These are phyloP conservation scores for Drosophila anomalata DNA, from an alignment of 2,888 invertebrate genomes.

Conservation along the genomic window DNA sequence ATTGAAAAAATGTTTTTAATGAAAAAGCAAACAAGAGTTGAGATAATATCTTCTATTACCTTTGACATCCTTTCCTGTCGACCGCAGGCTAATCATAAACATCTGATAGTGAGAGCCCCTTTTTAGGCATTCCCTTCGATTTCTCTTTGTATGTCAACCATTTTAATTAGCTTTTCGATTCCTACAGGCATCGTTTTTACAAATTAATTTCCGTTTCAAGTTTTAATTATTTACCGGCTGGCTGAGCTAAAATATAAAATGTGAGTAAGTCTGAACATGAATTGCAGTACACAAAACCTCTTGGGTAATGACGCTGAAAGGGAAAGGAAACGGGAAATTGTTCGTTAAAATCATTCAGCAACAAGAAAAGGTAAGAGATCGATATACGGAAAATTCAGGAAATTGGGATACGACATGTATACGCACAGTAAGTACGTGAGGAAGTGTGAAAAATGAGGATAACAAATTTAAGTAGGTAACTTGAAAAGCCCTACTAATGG, in stretches of 20 bases:
- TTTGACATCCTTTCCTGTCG: background rate
- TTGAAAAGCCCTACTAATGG: constrained; percentile 8
- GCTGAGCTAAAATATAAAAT: constrained; percentile 7
- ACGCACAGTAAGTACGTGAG: background rate
- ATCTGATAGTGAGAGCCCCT: background rate
- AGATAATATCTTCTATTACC: background rate
- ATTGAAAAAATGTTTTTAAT: constrained; percentile 32
- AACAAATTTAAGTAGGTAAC: background rate
- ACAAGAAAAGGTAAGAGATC: background rate
- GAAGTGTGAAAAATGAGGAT: background rate
- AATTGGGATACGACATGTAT: background rate
- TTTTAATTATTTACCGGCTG: constrained; percentile 32
- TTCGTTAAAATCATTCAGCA: constrained; percentile 58
- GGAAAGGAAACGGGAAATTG: constrained; percentile 68
- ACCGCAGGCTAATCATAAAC: background rate
- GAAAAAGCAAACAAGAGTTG: background rate
- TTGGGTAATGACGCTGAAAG: constrained; percentile 26
- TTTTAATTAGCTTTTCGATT: constrained; percentile 24
- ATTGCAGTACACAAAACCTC: background rate
- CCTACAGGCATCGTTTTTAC: constrained; percentile 50
- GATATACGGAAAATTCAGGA: background rate
- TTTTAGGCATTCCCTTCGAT: constrained; percentile 2
- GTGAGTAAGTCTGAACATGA: constrained; percentile 18
- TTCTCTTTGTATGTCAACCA: constrained; percentile 22
- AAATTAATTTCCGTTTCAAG: constrained; percentile 68